Evolutionary conservation across 2,113 vertebrate species (phyloP), one percentile per base, ranked within the genome.

Genomic region (Sminthopsis crassicaudata): DNA sequence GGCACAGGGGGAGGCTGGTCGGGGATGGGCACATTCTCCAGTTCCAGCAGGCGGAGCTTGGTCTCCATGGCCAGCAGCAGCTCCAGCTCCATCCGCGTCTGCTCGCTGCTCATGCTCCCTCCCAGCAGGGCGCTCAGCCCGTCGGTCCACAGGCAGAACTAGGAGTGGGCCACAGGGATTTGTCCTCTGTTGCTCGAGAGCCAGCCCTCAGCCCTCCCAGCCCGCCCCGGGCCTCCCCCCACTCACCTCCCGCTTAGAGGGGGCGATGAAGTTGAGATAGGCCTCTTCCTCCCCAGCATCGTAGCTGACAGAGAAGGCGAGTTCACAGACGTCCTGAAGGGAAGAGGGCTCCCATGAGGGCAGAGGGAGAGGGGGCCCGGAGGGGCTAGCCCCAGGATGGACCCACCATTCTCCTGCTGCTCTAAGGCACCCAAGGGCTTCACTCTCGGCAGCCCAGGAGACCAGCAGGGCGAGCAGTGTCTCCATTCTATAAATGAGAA

Each of bases 141-240:
- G 0, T 99, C 99, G 0, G 99, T 99, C 99, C 99, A 99, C 97
- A 99, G 98, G 98, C 99, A 99, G 98, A 99, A 99, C 99, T 99
- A 91, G 89, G 92, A 57, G 2, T 19, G 90, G 95, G n/a, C 42
- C 95, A 91, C 53, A 12, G 88, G 3, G 19, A 42, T 22, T 84
- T 22, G 42, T 10, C 36, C 36, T 42, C 27, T 84, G 3, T 53
- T 25, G 42, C 11, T 9, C 0, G 19, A 91, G 36, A 23, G 19
- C 46, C 2, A 12, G 67, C 67, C 2, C 2, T 88, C 60, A 24
- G 1, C 0, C 12, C 57, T 0, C 36, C 90, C 91, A n/a, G 27
- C 11, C 27, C 91, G 14, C 88, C 50, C 93, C 14, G 1, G 14
- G 53, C 30, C n/a, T n/a, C 60, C 24, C 36, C 67, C 67, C 14